Percentiles rank a stretch among this genome's conserved stretches.
phyloP scores from a whole-genome alignment of 2,888 invertebrate genomes.

The Tetanocera ferruginea region DNA sequence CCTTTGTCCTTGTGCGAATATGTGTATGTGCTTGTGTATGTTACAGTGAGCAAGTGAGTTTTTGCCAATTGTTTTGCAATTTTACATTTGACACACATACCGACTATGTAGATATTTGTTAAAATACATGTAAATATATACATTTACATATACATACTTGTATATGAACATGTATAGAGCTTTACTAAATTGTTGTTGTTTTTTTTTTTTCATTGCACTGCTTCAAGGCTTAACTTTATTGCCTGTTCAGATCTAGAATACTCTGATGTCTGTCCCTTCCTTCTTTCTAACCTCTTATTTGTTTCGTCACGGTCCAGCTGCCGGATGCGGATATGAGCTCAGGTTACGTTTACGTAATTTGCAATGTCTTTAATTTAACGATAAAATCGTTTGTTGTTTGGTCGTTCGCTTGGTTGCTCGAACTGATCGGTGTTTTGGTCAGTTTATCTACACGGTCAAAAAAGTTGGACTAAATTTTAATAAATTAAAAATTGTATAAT shows the following conservation, averaged over 20 bases:
- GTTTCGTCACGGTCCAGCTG: background rate
- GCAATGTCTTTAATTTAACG: conserved; percentile 44
- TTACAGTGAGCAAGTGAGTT: background rate
- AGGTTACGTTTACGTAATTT: conserved; percentile 42
- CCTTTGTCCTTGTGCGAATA: background rate
- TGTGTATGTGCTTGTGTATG: background rate
- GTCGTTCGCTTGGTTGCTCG: conserved; percentile 4
- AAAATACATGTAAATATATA: background rate
- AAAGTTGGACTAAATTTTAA: too few relatives aligned
- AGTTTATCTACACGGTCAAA: conserved; percentile 4
- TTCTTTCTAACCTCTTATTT: background rate
- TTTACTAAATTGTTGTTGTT: background rate
- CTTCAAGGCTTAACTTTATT: conserved; percentile 28
- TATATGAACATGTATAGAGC: conserved; percentile 5
- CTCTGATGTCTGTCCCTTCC: background rate
- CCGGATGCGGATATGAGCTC: conserved; percentile 39
- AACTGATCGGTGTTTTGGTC: conserved; percentile 7
- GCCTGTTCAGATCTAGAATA: background rate
- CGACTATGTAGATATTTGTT: background rate
- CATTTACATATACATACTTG: background rate
- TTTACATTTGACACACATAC: background rate
- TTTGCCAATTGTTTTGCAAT: background rate
- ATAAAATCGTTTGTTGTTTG: conserved; percentile 34
- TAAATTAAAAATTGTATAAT: too few relatives aligned
- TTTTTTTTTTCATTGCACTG: background rate